Percentiles rank a stretch among this genome's conserved stretches.
These are phyloP conservation scores for Pempheris klunzingeri DNA, from an alignment of 2,797 vertebrate genomes.

Conservation along the genomic window DNA sequence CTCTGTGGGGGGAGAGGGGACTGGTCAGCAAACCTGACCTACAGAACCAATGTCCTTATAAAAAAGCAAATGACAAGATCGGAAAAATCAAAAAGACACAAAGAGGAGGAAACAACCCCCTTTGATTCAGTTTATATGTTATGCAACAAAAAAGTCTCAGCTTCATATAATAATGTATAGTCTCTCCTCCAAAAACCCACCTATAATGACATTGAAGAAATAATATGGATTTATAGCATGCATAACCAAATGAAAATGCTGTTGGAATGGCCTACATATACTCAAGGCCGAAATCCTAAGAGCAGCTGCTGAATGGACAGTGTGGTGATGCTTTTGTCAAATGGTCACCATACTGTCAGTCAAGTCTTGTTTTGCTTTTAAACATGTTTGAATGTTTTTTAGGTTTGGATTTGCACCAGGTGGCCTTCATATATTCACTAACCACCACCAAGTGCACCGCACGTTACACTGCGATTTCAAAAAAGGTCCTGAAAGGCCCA, in stretches of 20 bases:
- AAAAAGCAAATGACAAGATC: conserved; percentile 84
- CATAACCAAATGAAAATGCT: background rate
- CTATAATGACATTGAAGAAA: conserved; percentile 7
- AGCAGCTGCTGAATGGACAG: background rate
- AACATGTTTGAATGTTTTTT: conserved; percentile 12
- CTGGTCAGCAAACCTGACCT: conserved; percentile 76
- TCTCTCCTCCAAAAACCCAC: background rate
- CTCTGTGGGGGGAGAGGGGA: conserved; percentile 61
- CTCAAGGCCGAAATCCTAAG: background rate
- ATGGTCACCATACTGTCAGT: background rate
- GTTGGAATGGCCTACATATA: conserved; percentile 7
- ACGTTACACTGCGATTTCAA: background rate
- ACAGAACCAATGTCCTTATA: conserved; percentile 84
- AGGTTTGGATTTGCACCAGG: too few species aligned
- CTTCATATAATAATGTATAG: background rate
- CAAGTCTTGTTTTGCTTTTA: background rate
- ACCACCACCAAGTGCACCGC: conserved; percentile 1
- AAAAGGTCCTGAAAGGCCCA: conserved; percentile 23
- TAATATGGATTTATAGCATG: conserved; percentile 21
- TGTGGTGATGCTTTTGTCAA: background rate
- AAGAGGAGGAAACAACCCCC: background rate
- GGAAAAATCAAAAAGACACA: conserved; percentile 69
- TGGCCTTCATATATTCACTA: too few species aligned
- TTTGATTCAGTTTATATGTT: background rate
- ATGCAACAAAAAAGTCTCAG: background rate